Percentiles rank a stretch among this genome's conserved stretches.
Evolutionary conservation across 1,140 invertebrate species (phyloP).

Genomic region (Trichomalopsis sarcophagae): DNA sequence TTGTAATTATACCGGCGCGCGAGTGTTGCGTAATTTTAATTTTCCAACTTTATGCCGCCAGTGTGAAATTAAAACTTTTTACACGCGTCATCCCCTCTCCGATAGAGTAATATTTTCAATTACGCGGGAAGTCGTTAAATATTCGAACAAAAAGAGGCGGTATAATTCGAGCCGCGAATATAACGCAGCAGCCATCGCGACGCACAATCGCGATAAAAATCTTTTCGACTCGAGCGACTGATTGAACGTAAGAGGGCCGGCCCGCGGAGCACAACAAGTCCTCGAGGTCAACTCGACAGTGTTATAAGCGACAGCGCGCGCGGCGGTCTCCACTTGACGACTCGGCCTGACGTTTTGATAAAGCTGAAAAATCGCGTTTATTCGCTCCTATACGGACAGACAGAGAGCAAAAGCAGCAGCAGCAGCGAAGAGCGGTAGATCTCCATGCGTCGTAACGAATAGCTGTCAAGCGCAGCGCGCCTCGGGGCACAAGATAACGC

Average conservation of each 20-base stretch:
- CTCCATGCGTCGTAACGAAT: conserved; percentile 16
- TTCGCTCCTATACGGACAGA: neutral
- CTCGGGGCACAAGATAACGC: conserved; percentile 21
- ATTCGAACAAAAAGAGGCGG: neutral
- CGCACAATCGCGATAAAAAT: neutral
- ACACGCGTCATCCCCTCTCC: no score
- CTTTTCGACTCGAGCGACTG: neutral
- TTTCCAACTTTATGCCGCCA: neutral
- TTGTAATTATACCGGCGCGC: neutral
- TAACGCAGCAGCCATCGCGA: neutral
- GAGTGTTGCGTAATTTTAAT: neutral
- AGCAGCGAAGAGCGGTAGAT: neutral
- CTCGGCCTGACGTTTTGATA: neutral
- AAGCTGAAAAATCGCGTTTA: neutral
- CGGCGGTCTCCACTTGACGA: neutral
- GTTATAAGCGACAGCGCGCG: neutral
- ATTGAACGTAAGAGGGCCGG: neutral
- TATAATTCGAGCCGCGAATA: no score
- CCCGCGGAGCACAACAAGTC: neutral
- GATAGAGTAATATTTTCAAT: neutral
- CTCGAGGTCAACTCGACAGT: neutral
- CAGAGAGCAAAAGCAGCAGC: neutral
- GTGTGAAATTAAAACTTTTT: neutral
- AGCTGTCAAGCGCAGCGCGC: conserved; percentile 27
- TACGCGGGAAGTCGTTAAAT: neutral